Evolutionary conservation across 1,140 invertebrate genomes (phyloP), one percentile per base, ranked within the genome.

Genomic region (Tribolium castaneum): DNA sequence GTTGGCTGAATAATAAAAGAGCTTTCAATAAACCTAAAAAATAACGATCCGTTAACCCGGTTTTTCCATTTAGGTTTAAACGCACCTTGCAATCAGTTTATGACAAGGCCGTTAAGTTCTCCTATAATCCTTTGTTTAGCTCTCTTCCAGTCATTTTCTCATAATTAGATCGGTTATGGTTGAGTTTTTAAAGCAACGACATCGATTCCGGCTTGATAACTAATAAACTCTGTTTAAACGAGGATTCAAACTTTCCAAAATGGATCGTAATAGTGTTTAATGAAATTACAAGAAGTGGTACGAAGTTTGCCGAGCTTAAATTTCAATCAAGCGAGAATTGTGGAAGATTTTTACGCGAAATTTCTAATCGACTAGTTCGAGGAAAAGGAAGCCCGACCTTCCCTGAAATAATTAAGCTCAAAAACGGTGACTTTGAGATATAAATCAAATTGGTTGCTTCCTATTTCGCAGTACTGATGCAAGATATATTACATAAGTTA

Each of bases 401-500:
- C 52, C 16, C 22, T 56, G 22, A 56, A 56, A 56, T 56, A 13
- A 56, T 56, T 56, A 56, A 4, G 16, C 16, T 56, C 16, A 35
- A 66, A 66, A 66, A 59, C 54, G 19, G 54, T 35, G 59, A 66
- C 59, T 66, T 14, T n/a, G 10, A n/a, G 59, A 66, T 66, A 66
- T 66, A 66, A 66, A 66, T 66, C 59, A 66, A 35, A 66, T 66
- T 66, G 59, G 59, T 10, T 14, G 59, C 30, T 66, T 66, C 59
- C 59, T 66, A 66, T 66, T 66, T 35, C 59, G 35, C 59, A 13
- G 16, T 56, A 56, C 56, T 62, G 56, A 62, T 62, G 56, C 22
- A 66, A 66, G 59, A 66, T 66, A 66, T 66, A 66, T 66, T 66
- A 66, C 59, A 66, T 66, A 66, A 66, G 22, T 66, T 66, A 66